Evolutionary conservation across 2,797 vertebrate species (phyloP), one percentile per base, ranked within the genome.

Genomic region (Natrix natrix): DNA sequence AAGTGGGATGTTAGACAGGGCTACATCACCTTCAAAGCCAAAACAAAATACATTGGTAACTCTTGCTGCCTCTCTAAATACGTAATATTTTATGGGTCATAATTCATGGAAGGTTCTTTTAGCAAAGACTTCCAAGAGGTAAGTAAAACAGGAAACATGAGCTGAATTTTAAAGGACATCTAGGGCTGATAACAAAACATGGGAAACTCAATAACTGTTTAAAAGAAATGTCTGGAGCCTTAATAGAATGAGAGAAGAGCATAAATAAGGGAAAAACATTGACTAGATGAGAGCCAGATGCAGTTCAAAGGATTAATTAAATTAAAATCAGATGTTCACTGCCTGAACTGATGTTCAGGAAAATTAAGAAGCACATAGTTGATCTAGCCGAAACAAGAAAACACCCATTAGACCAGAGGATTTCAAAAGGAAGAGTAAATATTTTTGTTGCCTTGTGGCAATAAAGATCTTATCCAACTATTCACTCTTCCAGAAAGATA

Each of bases 261-360:
- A 90, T 86, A 94, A 92, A 89, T 55, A 93, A 52, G 52, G 32
- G n/a, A 88, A 12, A 93, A 92, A 92, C 87, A 89, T 26, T 74
- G 43, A 89, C 90, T 93, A 69, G 59, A 48, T 91, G 32, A 55
- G 86, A 92, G 60, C 88, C 90, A 94, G 60, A 52, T 90, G 66
- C 92, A 93, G 86, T 91, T 94, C 43, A 92, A 93, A 66, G 37
- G 48, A 74, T 54, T 22, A 92, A 93, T 90, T 89, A 94, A 91
- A 55, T 88, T 86, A 91, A 28, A 92, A n/a, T 88, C 37, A 93
- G 56, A 61, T 92, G 83, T 87, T 91, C 11, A 87, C 66, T 92
- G 52, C 59, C n/a, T 57, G 92, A 93, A 88, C 0, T 92, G 48
- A 16, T 89, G 43, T 26, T 91, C 24, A 60, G 56, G 37, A 89